A percentile compares a stretch with the other conserved stretches of the same genome.
phyloP scores from a whole-genome alignment of 1,140 invertebrate species.

The Drosophila nigrodunni region DNA sequence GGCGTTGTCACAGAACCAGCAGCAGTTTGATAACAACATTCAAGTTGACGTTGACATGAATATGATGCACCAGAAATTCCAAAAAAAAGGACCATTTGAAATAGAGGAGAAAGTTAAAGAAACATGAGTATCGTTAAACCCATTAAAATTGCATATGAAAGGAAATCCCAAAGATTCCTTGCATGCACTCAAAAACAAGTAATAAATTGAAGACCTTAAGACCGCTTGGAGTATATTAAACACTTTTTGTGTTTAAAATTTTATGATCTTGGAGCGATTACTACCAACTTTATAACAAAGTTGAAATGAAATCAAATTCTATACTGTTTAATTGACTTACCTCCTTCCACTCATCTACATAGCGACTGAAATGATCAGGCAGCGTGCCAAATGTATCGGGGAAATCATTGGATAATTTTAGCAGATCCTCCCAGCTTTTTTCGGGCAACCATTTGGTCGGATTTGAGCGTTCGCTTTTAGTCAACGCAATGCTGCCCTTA shows the following conservation, averaged over 20 bases:
- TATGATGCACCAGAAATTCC: conserved; percentile 57
- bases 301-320: no score
- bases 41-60: conserved; percentile 72
- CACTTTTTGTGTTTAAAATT: no score
- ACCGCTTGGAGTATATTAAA: no score
- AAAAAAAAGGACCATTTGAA: conserved; percentile 43
- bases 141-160: neutral
- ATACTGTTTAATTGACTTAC: conserved; percentile 53
- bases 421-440: conserved; percentile 92
- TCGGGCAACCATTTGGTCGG: conserved; percentile 90
- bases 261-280: no score
- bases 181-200: no score
- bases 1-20: conserved; percentile 50
- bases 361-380: conserved; percentile 88
- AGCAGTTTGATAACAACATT: conserved; percentile 74
- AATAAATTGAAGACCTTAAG: no score
- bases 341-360: conserved; percentile 89
- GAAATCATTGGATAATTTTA: conserved; percentile 90
- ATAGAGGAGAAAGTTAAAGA: conserved; percentile 29
- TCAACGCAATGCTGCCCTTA: conserved; percentile 91
- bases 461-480: conserved; percentile 88
- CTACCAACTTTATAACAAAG: no score
- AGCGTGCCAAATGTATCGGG: conserved; percentile 88
- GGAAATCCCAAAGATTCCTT: no score
- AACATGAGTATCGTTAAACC: conserved; percentile 42